Conservation (phyloP, 2,888 invertebrate species). For the Hybos culiciformis region DNA sequence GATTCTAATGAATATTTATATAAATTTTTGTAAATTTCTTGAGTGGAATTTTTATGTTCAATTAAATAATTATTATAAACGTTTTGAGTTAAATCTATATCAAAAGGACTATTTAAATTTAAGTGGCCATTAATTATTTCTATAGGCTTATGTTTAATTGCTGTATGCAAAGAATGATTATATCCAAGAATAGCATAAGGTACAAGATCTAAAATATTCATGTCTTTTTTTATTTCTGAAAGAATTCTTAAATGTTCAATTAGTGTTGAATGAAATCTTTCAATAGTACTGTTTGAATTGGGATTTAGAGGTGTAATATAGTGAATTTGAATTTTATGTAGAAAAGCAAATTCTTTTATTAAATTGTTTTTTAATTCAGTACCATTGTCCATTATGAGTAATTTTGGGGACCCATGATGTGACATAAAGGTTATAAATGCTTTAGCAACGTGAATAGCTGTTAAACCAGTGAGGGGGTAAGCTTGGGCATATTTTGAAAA, state of each 20-base stretch:
- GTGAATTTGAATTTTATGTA: neutral
- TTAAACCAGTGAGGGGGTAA: neutral
- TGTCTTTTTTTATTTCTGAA: neutral
- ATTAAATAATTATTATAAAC: too few relatives aligned
- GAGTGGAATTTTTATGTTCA: slow-evolving; percentile 4
- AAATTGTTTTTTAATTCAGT: neutral
- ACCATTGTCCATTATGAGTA: neutral
- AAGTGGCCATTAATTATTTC: too few relatives aligned
- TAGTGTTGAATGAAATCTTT: neutral
- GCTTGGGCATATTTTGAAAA: neutral
- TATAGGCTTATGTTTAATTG: too few relatives aligned
- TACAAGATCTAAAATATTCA: too few relatives aligned
- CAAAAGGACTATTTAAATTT: too few relatives aligned
- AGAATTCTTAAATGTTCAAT: neutral
- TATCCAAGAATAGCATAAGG: too few relatives aligned
- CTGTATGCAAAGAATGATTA: too few relatives aligned
- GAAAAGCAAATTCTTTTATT: neutral
- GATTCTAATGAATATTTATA: too few relatives aligned
- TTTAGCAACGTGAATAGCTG: neutral
- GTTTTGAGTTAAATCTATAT: too few relatives aligned
- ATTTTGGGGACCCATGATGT: too few relatives aligned
- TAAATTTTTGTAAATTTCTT: slow-evolving; percentile 5
- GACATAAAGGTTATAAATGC: neutral
- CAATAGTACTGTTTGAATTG: neutral
- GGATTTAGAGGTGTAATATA: neutral